Evolutionary conservation across 2,113 vertebrate species (phyloP).

Genomic region (Melospiza georgiana): DNA sequence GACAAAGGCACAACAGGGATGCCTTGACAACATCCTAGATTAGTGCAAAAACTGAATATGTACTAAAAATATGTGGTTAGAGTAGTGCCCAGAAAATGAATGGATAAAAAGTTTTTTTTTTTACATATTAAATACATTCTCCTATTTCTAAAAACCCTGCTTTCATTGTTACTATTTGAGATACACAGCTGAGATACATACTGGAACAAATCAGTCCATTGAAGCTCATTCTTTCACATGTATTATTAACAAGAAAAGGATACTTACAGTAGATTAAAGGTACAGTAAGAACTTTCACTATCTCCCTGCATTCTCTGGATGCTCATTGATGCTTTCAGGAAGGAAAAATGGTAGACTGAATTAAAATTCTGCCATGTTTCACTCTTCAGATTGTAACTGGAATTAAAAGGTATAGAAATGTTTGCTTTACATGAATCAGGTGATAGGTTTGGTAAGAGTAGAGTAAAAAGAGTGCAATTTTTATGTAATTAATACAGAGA

Average conservation of each 20-base stretch:
- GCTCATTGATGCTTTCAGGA: background rate
- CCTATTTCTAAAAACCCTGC: background rate
- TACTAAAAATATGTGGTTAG: background rate
- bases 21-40: background rate
- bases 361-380: background rate
- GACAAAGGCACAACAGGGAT: background rate
- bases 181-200: background rate
- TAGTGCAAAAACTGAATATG: background rate
- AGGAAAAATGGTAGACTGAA: background rate
- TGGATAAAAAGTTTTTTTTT: background rate
- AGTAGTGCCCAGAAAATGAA: background rate
- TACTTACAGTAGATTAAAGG: background rate
- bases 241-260: constrained; percentile 2
- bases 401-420: background rate
- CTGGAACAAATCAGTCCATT: background rate
- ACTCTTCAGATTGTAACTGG: background rate
- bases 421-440: background rate
- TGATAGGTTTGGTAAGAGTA: background rate
- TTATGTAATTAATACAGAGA: background rate
- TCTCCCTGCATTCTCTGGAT: background rate
- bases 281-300: background rate
- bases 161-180: background rate
- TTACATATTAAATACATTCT: background rate
- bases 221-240: constrained; percentile 2
- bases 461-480: background rate